Base-by-base conservation (phyloP, 2,888 invertebrate genomes). In the Colletes collaris region DNA sequence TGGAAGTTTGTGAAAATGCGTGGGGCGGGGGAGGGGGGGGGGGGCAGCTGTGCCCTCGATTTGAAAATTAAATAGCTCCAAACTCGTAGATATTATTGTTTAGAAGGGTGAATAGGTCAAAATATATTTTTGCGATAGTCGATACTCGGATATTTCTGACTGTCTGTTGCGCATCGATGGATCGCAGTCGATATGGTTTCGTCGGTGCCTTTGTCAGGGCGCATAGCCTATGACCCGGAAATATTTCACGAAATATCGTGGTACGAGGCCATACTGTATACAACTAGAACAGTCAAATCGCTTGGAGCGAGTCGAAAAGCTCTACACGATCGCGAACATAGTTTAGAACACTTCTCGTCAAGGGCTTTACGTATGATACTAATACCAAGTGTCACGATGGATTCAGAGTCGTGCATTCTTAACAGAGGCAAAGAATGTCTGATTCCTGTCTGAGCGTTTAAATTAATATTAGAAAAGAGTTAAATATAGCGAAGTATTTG, bases 171-270 rank as follows among this genome's bases (percentile, higher is more conserved):
- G 46, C 64, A 37, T 60, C 80, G 71, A 68, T 44, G 52, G 55
- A 37, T 56, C 59, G 58, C 37, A n/a, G 52, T 49, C 65, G 69
- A 67, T 60, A 46, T 37, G 55, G 46, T 77, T 70, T 69, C 66
- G 56, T 35, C 46, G 53, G n/a, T 69, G 65, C 58, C 74, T 76
- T 78, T 72, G 66, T 79, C 69, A 27, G 37, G 19, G 67, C 37
- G 50, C 44, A 40, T 49, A 19, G 59, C 66, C 58, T 58, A 53
- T 70, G 68, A 71, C 50, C 27, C 62, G 53, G 50, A 52, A 82
- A 67, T 78, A 59, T 85, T 78, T 85, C 70, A 70, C 64, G 77
- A 76, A 80, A 76, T 80, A 80, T 76, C 72, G 59, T 13, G 55
- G 44, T 77, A 67, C 68, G 68, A 37, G 82, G 72, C 77, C 73